Conservation (phyloP, 2,113 vertebrate species). For the Antechinus stuartii region DNA sequence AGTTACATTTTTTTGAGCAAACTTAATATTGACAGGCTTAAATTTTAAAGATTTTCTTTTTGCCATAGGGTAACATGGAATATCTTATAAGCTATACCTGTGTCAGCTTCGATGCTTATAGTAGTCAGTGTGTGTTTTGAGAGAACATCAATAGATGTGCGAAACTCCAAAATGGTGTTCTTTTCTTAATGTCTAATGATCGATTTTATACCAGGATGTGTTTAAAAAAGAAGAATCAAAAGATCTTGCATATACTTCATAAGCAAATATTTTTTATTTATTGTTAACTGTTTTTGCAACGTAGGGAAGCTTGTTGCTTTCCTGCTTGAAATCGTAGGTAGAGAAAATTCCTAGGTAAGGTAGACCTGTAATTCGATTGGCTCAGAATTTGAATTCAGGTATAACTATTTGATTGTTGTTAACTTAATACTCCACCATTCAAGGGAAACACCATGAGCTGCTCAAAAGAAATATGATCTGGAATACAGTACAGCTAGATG, state of each 20-base stretch:
- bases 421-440: background rate
- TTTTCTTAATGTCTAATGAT: too few species aligned
- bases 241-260: background rate
- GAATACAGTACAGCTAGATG: background rate
- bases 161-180: too few species aligned
- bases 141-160: background rate
- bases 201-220: background rate
- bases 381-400: background rate
- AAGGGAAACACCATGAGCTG: background rate
- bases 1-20: background rate
- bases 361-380: background rate
- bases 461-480: background rate
- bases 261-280: too few species aligned
- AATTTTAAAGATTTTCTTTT: background rate
- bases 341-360: background rate
- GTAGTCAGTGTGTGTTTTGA: background rate
- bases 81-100: background rate
- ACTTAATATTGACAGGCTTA: background rate
- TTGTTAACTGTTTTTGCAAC: background rate
- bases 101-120: background rate
- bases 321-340: background rate
- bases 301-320: background rate
- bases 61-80: background rate
- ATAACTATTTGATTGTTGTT: background rate
- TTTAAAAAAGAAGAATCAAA: background rate